Percentiles rank a stretch among this genome's conserved stretches.
These are phyloP conservation scores for Petroica traversi DNA, from an alignment of 2,113 vertebrate species.

Conservation along the genomic window DNA sequence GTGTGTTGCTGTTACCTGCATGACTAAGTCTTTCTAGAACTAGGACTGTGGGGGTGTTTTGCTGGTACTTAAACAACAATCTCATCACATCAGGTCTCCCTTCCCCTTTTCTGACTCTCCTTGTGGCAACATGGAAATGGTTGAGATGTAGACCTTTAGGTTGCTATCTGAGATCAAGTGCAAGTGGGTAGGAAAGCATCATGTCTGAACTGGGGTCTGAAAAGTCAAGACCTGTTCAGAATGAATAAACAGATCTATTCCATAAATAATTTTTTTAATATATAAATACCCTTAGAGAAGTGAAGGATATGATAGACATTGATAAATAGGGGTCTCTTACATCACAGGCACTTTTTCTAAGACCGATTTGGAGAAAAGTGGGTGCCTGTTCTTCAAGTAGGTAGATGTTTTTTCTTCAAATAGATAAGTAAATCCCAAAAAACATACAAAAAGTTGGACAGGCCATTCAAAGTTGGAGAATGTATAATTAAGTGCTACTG, in stretches of 20 bases:
- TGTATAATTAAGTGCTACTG: neutral
- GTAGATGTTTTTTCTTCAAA: neutral
- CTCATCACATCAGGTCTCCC: neutral
- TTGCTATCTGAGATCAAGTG: neutral
- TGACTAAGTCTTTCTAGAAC: neutral
- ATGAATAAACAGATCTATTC: neutral
- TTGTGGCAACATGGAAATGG: accelerated
- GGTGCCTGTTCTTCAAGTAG: neutral
- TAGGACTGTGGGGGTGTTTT: neutral
- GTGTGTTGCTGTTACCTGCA: neutral
- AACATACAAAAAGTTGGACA: neutral
- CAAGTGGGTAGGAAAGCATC: neutral
- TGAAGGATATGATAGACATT: neutral
- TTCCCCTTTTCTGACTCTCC: neutral
- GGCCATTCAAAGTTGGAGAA: neutral
- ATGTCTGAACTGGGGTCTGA: neutral
- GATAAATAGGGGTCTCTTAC: neutral
- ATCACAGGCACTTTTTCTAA: neutral
- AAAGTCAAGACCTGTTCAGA: neutral
- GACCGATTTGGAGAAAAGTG: neutral
- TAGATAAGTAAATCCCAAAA: neutral
- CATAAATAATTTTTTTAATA: neutral
- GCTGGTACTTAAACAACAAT: neutral
- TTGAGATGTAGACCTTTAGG: neutral
- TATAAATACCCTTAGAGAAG: neutral